These are phyloP conservation scores for Cydia amplana DNA, from an alignment of 1,140 invertebrate species.

Conservation along the genomic window DNA sequence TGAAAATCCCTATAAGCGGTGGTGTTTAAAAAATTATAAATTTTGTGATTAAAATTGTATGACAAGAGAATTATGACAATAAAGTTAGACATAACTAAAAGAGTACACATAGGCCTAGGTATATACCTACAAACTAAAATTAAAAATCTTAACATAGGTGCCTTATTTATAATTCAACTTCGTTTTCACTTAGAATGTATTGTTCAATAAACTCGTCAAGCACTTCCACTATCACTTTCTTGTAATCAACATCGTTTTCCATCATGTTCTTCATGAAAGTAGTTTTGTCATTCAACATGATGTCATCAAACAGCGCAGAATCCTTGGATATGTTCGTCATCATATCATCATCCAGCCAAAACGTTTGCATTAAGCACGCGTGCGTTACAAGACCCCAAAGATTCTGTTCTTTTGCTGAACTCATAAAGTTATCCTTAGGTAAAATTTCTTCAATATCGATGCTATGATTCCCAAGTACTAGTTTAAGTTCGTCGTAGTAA, in stretches of 20 bases:
- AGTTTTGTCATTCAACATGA: constrained; percentile 59
- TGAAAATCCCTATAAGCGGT: too few species aligned
- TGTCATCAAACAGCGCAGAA: constrained; percentile 54
- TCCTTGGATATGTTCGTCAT: constrained; percentile 56
- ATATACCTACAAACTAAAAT: too few species aligned
- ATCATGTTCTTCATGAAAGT: constrained; percentile 65
- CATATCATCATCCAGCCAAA: constrained; percentile 63
- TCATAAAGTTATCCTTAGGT: constrained; percentile 59
- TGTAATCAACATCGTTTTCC: constrained; percentile 51
- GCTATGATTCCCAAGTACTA: constrained; percentile 57
- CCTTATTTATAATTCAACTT: neutral
- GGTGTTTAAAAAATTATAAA: too few species aligned
- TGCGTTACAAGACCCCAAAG: constrained; percentile 58
- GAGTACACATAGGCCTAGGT: neutral
- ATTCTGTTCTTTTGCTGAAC: constrained; percentile 61
- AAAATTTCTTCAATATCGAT: constrained; percentile 68
- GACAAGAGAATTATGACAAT: too few species aligned
- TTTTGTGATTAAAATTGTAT: too few species aligned
- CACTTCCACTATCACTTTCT: constrained; percentile 56
- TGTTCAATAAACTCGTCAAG: constrained; percentile 65
- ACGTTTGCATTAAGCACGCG: constrained; percentile 60
- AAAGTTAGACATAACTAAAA: too few species aligned
- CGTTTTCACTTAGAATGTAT: constrained; percentile 39
- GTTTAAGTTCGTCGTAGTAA: constrained; percentile 75
- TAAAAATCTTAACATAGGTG: neutral